Base-by-base conservation (phyloP, 2,888 invertebrate species). In the Meganola albula region DNA sequence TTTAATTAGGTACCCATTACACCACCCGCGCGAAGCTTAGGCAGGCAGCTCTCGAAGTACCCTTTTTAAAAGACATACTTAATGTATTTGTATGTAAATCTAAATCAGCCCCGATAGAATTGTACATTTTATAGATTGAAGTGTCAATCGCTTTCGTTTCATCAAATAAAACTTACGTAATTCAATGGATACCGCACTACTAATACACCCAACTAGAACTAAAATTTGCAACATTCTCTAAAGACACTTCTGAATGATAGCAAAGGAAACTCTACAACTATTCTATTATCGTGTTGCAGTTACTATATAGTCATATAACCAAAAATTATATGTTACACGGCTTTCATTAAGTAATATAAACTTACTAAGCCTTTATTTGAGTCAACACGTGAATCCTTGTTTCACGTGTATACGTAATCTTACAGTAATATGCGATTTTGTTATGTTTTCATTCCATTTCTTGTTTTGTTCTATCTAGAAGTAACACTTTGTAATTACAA, bases 131-230 rank as follows among this genome's bases (percentile, higher is more conserved):
- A n/a, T n/a, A n/a, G n/a, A n/a, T n/a, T n/a, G n/a, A n/a, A n/a
- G n/a, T n/a, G n/a, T n/a, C n/a, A n/a, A n/a, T n/a, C n/a, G n/a
- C n/a, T n/a, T n/a, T n/a, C 29, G 27, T 32, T 12, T 25, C 50
- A 42, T 37, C 51, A 56, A 53, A 54, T 46, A 50, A 57, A 58
- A 69, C 74, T 74, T 55, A 75, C 74, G 71, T 39, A 74, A 54
- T 34, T 38, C 58, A 56, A 63, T 52, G 36, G 62, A 55, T 31
- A 43, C 16, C 24, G 50, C 62, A 48, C 43, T 44, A 43, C 46
- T 49, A 40, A 64, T 48, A 10, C 40, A 29, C 14, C 41, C 44
- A 6, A 56, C 41, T 31, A 64, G 41, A 30, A 52, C 30, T 22
- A 50, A 40, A 36, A 40, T 38, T 50, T 47, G 54, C 50, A 67